Conservation (phyloP, 2,113 vertebrate genomes). For the Crotalus helleri region DNA sequence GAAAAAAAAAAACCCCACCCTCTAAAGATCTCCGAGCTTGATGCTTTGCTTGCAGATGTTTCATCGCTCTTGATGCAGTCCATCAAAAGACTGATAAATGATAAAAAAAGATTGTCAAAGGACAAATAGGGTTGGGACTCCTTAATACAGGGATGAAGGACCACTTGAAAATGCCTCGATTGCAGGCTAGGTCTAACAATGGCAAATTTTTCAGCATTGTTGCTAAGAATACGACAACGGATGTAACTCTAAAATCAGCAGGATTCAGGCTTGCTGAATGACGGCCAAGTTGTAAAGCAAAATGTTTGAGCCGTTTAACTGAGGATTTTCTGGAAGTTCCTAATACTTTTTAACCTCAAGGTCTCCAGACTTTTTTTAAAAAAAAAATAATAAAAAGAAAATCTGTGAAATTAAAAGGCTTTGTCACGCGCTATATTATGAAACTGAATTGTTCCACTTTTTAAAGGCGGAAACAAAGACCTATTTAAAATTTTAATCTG, state of each 20-base stretch:
- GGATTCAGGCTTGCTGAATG: background rate
- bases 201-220: background rate
- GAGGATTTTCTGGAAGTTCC: background rate
- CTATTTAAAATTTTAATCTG: background rate
- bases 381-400: background rate
- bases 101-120: background rate
- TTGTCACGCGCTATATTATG: too few relatives aligned
- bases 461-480: background rate
- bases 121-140: background rate
- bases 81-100: background rate
- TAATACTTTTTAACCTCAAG: background rate
- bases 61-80: background rate
- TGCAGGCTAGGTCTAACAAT: background rate
- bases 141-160: background rate
- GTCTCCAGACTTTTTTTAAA: background rate
- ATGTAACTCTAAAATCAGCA: background rate
- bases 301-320: background rate
- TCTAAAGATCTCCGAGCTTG: background rate
- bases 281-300: background rate
- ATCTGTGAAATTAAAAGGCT: background rate
- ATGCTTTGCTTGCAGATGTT: background rate
- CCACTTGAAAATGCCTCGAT: background rate
- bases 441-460: background rate
- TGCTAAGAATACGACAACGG: background rate
- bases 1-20: background rate